phyloP scores from a whole-genome alignment of 1,140 invertebrate genomes.

The Brachionus manjavacas region DNA sequence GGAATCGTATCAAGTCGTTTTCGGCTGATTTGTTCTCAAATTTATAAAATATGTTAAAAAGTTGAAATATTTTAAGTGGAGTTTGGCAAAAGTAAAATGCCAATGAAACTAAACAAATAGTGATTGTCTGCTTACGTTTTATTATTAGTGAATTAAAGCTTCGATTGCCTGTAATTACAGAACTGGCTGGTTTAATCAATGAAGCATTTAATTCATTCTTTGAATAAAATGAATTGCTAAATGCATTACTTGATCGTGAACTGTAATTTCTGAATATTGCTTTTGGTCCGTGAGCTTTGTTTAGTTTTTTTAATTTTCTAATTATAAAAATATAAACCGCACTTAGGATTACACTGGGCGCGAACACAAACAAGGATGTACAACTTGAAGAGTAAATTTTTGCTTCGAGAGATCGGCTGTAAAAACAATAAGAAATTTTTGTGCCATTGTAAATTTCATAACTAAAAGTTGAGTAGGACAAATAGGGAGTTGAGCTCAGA shows the following conservation, averaged over 20 bases:
- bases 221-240: background rate
- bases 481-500: background rate
- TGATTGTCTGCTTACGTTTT: slow-evolving; percentile 16
- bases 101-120: slow-evolving; percentile 7
- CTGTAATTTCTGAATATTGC: background rate
- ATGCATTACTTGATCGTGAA: background rate
- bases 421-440: background rate
- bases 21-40: background rate
- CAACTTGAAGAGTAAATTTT: background rate
- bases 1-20: background rate
- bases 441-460: background rate
- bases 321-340: slow-evolving; percentile 14
- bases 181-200: background rate
- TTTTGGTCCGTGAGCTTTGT: background rate
- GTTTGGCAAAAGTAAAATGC: slow-evolving; percentile 28
- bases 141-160: background rate
- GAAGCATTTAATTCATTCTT: background rate
- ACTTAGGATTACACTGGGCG: background rate
- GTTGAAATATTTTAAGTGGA: slow-evolving; percentile 8
- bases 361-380: background rate
- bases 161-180: background rate
- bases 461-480: background rate
- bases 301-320: background rate
- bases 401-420: background rate
- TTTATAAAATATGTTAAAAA: slow-evolving; percentile 5